phyloP scores from a whole-genome alignment of 2,113 vertebrate genomes.

The Ochotona princeps region DNA sequence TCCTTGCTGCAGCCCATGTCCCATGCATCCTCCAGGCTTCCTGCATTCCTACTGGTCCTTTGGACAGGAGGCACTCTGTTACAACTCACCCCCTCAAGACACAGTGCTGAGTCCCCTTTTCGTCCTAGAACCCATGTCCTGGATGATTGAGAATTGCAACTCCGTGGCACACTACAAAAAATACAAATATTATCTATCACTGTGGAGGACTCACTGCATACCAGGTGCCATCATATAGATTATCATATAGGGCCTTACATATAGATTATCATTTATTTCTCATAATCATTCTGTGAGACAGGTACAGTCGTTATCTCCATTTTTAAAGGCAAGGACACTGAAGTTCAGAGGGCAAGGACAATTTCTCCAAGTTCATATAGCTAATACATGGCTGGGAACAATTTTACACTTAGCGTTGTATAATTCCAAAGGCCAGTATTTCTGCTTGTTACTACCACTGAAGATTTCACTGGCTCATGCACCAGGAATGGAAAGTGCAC shows the following conservation, averaged over 20 bases:
- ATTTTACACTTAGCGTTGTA: not conserved
- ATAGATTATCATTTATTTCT: slow-evolving; percentile 46
- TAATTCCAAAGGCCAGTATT: slow-evolving; percentile 8
- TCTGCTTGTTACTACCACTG: not conserved
- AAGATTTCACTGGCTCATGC: slow-evolving; percentile 8
- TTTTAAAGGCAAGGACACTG: slow-evolving; percentile 25
- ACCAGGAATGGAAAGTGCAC: not conserved
- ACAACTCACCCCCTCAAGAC: not conserved
- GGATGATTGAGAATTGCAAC: not conserved
- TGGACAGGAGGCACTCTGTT: not conserved
- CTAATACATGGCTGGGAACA: not conserved
- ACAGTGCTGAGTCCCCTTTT: slow-evolving; percentile 5
- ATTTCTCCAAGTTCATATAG: slow-evolving; percentile 22
- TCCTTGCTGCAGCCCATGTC: not conserved
- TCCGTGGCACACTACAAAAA: slow-evolving; percentile 24
- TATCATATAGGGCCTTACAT: not conserved
- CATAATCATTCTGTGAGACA: not conserved
- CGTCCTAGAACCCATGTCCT: not conserved
- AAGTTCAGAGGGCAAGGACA: slow-evolving; percentile 22
- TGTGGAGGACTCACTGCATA: not conserved
- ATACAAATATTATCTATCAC: slow-evolving; percentile 14
- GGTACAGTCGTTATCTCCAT: not conserved
- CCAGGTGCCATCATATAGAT: not conserved
- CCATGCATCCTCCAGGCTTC: not conserved
- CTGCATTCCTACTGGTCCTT: not conserved